These are phyloP conservation scores for Mareca strepera DNA, from an alignment of 2,797 vertebrate genomes.

Conservation along the genomic window DNA sequence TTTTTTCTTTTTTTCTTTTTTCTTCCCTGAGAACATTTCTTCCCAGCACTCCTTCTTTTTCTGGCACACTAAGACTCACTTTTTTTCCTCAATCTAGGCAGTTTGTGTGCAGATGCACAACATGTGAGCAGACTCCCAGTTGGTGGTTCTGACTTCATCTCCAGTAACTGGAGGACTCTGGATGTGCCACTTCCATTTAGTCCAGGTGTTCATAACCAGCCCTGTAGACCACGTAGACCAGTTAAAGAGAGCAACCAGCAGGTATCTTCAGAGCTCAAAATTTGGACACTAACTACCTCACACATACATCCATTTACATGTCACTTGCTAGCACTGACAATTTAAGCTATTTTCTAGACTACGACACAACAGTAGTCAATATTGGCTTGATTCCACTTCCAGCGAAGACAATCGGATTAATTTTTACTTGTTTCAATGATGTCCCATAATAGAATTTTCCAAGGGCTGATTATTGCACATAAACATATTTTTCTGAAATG, in stretches of 20 bases:
- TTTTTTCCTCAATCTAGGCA: neutral
- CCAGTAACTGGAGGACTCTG: neutral
- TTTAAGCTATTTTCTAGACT: neutral
- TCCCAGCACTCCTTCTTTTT: neutral
- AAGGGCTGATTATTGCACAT: neutral
- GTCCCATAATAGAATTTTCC: neutral
- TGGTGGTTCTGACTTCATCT: neutral
- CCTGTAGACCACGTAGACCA: too few relatives aligned
- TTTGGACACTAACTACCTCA: neutral
- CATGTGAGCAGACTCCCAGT: neutral
- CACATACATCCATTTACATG: neutral
- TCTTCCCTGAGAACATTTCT: neutral
- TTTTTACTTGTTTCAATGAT: neutral
- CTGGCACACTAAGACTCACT: neutral
- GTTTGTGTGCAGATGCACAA: neutral
- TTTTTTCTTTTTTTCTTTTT: neutral
- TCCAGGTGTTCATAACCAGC: neutral
- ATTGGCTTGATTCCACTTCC: neutral
- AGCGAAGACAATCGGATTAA: neutral
- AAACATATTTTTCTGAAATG: slow-evolving; percentile 1
- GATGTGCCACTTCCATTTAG: neutral
- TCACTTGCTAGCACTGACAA: neutral
- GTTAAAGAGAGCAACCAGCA: neutral
- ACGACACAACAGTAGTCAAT: neutral
- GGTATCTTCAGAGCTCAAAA: neutral